A percentile compares a stretch with the other conserved stretches of the same genome.
Conservation (phyloP, 2,797 vertebrate species). For the Podargus strigoides region DNA sequence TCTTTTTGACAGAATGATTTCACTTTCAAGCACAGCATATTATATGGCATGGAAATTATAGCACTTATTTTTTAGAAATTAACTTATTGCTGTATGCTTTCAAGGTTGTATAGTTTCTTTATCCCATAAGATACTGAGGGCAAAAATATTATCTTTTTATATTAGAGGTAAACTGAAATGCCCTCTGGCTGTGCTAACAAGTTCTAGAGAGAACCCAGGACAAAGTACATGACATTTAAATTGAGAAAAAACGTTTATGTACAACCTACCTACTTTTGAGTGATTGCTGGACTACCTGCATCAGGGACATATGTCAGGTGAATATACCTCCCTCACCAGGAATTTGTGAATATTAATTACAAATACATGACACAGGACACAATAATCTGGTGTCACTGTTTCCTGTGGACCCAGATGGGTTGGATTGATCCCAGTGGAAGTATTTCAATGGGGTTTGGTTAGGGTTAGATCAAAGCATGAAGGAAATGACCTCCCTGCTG, state of each 20-base stretch:
- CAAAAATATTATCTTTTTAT: background rate
- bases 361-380: background rate
- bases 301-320: background rate
- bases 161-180: background rate
- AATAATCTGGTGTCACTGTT: background rate
- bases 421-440: background rate
- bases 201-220: background rate
- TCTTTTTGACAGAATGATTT: slow-evolving; percentile 18
- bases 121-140: background rate
- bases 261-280: background rate
- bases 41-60: background rate
- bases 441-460: background rate
- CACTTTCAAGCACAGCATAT: background rate
- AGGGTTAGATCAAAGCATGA: background rate
- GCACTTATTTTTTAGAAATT: background rate
- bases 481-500: background rate
- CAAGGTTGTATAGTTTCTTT: background rate
- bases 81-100: background rate
- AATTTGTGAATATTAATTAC: background rate
- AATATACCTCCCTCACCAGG: background rate
- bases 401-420: background rate
- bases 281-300: background rate
- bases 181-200: background rate
- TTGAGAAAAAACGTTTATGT: background rate
- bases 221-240: background rate